Base-by-base conservation (phyloP, 1,140 invertebrate genomes). In the Theocolax elegans region DNA sequence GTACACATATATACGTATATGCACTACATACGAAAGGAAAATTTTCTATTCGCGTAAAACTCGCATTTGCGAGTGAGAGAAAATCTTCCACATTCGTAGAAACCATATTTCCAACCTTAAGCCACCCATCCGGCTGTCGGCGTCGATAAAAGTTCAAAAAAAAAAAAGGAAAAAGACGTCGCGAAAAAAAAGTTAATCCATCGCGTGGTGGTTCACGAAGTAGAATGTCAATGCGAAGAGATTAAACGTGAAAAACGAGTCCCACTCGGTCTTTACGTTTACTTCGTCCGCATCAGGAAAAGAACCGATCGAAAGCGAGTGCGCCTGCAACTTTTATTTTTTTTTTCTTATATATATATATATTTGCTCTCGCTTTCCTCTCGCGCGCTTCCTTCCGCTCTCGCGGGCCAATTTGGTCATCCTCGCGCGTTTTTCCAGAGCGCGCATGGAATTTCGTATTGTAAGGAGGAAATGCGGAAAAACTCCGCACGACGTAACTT, bases 191-290 rank as follows among this genome's bases (percentile, higher is more conserved):
- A 35, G 31, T 35, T 35, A 21, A 58, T 58, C 54, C 6, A 38
- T 58, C 35, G 54, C 35, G 35, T 23, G 4, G 15, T 25, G 27
- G 25, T 13, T 42, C 31, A 9, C 54, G 17, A 7, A 27, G 35
- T 27, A 35, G 53, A 63, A 49, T 49, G 60, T 63, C 60, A 49
- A 51, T 64, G 48, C 25, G 27, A 21, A 19, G 21, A 40, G 48
- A n/a, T 40, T 42, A 35, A 54, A 65, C 49, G 38, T 48, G 49
- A 54, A 54, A 65, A 65, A 65, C 63, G 49, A 53, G 63, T 65
- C 23, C 25, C n/a, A 3, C 7, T 23, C 19, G 3, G 27, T 35
- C 2, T 15, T 19, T 15, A n/a, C 40, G 25, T n/a, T 27, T 27
- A 44, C 40, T 60, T 46, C 15, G 10, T 27, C 10, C 13, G 13